Percentiles rank a stretch among this genome's conserved stretches.
Evolutionary conservation across 2,113 vertebrate species (phyloP).

Genomic region (Periophthalmus modestus): DNA sequence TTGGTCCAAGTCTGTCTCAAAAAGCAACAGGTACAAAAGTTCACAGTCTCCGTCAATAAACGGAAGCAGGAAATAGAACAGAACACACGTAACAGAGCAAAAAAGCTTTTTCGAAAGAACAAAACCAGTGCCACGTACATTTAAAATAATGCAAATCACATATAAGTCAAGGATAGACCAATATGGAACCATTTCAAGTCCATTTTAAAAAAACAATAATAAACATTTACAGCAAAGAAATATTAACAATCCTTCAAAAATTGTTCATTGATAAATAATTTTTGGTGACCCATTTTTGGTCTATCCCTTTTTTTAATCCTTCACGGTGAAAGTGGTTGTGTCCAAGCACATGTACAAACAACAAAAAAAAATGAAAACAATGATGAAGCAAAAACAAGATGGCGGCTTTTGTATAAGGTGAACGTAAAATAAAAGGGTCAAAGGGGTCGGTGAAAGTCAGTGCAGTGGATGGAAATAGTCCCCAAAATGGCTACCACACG

Average conservation of each 20-base stretch:
- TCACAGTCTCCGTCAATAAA: slow-evolving; percentile 57
- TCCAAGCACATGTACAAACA: slow-evolving; percentile 45
- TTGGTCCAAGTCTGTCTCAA: slow-evolving; percentile 21
- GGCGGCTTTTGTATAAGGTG: neutral
- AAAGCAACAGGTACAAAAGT: slow-evolving; percentile 37
- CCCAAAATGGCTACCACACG: slow-evolving; percentile 81
- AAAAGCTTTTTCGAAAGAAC: slow-evolving; percentile 64
- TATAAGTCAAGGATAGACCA: slow-evolving; percentile 47
- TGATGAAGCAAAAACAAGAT: slow-evolving; percentile 45
- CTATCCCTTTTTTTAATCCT: slow-evolving; percentile 42
- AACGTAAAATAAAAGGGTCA: slow-evolving; percentile 46
- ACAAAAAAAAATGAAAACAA: slow-evolving; percentile 46
- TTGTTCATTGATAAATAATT: slow-evolving; percentile 18
- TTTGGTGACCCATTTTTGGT: slow-evolving; percentile 52
- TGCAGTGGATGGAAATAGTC: slow-evolving; percentile 70
- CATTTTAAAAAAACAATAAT: neutral
- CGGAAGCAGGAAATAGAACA: slow-evolving; percentile 2
- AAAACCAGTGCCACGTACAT: slow-evolving; percentile 36
- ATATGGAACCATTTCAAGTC: slow-evolving; percentile 26
- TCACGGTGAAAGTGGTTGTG: slow-evolving; percentile 41
- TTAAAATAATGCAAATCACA: slow-evolving; percentile 35
- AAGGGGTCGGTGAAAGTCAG: slow-evolving; percentile 32
- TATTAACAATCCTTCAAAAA: slow-evolving; percentile 9
- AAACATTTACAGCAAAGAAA: neutral
- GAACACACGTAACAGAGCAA: slow-evolving; percentile 15